Percentiles rank a stretch among this genome's conserved stretches.
phyloP scores from a whole-genome alignment of 2,888 invertebrate species.

The Volucella zonaria region DNA sequence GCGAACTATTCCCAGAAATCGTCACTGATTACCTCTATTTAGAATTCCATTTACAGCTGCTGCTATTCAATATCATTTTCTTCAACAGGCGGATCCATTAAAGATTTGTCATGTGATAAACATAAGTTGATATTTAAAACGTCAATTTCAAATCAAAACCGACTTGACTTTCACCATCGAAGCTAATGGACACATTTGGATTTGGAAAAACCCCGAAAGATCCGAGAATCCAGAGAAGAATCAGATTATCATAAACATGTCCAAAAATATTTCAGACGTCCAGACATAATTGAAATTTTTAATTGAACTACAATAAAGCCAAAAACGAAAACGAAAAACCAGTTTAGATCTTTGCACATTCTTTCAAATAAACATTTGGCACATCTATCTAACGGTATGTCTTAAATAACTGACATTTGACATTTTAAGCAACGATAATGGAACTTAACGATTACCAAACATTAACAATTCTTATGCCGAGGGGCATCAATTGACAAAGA shows the following conservation, averaged over 20 bases:
- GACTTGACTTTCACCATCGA: no score
- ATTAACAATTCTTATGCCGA: slow-evolving; percentile 29
- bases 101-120: no score
- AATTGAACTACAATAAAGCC: neutral
- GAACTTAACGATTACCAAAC: slow-evolving; percentile 29
- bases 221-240: neutral
- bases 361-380: slow-evolving; percentile 15
- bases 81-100: no score
- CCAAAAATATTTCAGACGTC: slow-evolving; percentile 7
- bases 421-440: slow-evolving; percentile 31
- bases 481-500: neutral
- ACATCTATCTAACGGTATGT: slow-evolving; percentile 51
- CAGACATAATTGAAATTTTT: slow-evolving; percentile 16
- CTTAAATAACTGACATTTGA: slow-evolving; percentile 58
- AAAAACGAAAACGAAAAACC: slow-evolving; percentile 27
- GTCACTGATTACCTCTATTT: no score
- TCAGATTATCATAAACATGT: neutral
- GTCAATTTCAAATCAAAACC: no score
- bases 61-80: no score
- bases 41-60: no score
- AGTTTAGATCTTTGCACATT: slow-evolving; percentile 4
- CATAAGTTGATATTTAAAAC: no score
- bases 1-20: no score
- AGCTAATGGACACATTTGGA: no score
- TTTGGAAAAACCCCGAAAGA: neutral